A percentile compares a stretch with the other conserved stretches of the same genome.
phyloP scores from a whole-genome alignment of 2,888 invertebrate species.

The Harmothoe impar region DNA sequence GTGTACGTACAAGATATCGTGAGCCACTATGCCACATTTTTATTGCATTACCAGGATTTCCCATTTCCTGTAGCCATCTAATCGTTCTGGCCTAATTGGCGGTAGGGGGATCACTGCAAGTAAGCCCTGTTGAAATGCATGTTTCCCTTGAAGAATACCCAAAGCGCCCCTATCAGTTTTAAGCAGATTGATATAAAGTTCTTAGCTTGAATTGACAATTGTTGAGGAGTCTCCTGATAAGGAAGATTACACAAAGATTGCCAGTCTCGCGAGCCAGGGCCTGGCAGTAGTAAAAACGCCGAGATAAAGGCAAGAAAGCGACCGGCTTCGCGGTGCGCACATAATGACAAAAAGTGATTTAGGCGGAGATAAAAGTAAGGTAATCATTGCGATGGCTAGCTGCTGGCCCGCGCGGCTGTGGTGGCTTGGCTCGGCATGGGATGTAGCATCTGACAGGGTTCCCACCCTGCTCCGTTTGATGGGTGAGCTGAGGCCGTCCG shows the following conservation, averaged over 20 bases:
- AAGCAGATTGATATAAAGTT: neutral
- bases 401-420: constrained; percentile 21
- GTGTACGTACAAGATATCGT: too few species aligned
- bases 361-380: constrained; percentile 45
- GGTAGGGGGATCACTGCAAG: neutral
- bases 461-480: neutral
- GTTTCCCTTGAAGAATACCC: neutral
- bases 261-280: neutral
- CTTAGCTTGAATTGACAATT: neutral
- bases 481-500: neutral
- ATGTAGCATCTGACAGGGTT: constrained; percentile 13
- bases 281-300: neutral
- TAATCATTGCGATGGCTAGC: constrained; percentile 40
- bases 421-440: constrained; percentile 20
- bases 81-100: too few species aligned
- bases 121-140: neutral
- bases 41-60: too few species aligned
- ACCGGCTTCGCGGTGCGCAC: neutral
- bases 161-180: neutral
- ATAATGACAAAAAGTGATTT: constrained; percentile 54
- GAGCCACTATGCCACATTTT: too few species aligned
- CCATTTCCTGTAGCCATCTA: too few species aligned
- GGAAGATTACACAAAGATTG: constrained; percentile 26
- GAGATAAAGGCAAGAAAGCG: neutral
- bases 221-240: constrained; percentile 25